phyloP scores from a whole-genome alignment of 2,888 invertebrate species.

The Eretmocerus hayati region DNA sequence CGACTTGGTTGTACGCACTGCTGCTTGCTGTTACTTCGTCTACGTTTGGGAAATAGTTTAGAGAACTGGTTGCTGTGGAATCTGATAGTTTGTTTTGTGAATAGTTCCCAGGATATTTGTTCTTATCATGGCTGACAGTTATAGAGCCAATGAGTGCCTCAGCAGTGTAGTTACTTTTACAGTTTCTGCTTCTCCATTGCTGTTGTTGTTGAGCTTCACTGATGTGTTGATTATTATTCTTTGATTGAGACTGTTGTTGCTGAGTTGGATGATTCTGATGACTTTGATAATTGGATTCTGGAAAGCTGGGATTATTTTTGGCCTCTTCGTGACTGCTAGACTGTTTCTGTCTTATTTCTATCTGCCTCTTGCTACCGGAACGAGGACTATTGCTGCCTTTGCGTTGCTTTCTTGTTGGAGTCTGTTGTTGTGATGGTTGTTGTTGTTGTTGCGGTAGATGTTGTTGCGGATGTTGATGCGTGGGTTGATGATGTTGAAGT shows the following conservation, averaged over 20 bases:
- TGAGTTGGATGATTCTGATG: slow-evolving; percentile 36
- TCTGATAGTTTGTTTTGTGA: slow-evolving; percentile 40
- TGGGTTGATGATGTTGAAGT: slow-evolving; percentile 24
- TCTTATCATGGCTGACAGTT: slow-evolving; percentile 35
- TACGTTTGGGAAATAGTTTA: slow-evolving; percentile 42
- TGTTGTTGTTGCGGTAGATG: slow-evolving; percentile 41
- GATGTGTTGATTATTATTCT: slow-evolving; percentile 28
- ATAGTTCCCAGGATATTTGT: slow-evolving; percentile 39
- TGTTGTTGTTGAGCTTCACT: slow-evolving; percentile 30
- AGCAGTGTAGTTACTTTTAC: slow-evolving; percentile 46
- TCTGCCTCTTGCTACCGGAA: slow-evolving; percentile 37
- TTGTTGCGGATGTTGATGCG: slow-evolving; percentile 33
- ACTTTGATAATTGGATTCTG: slow-evolving; percentile 29
- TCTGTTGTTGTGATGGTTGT: slow-evolving; percentile 30
- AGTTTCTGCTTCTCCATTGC: slow-evolving; percentile 42
- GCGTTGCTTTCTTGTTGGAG: slow-evolving; percentile 38
- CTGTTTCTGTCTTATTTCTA: slow-evolving; percentile 39
- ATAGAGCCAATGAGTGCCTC: slow-evolving; percentile 43
- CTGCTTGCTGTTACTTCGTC: slow-evolving; percentile 30
- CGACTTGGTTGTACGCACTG: slow-evolving; percentile 39
- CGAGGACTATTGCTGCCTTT: slow-evolving; percentile 40
- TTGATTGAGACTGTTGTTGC: slow-evolving; percentile 35
- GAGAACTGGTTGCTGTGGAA: slow-evolving; percentile 32
- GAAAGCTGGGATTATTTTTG: slow-evolving; percentile 27
- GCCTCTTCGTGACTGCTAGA: slow-evolving; percentile 34